Conservation (phyloP, 2,888 invertebrate genomes). For the Sarcophaga variegata region DNA sequence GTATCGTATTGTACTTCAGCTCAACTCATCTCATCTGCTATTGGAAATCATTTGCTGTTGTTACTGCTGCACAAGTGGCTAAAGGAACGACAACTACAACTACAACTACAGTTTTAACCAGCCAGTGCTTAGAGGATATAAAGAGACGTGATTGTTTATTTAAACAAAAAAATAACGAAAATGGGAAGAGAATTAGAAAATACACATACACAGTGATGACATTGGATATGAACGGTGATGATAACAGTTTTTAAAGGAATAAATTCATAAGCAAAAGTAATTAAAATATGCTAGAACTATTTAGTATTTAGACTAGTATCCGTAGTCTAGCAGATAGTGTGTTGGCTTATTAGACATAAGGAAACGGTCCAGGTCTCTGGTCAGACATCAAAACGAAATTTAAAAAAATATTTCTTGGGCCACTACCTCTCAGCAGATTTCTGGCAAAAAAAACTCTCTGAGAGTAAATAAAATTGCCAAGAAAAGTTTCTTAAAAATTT, state of each 20-base stretch:
- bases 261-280: not conserved
- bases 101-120: not conserved
- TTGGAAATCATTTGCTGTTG: slow-evolving; percentile 21
- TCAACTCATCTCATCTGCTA: slow-evolving; percentile 22
- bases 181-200: too few species aligned
- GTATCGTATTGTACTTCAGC: not conserved
- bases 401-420: too few species aligned
- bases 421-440: too few species aligned
- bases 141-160: slow-evolving; percentile 44
- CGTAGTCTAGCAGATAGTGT: too few species aligned
- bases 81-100: slow-evolving; percentile 2
- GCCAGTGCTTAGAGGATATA: slow-evolving; percentile 12
- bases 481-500: too few species aligned
- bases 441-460: too few species aligned
- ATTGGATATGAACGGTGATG: not conserved
- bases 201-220: not conserved
- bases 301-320: too few species aligned
- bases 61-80: slow-evolving; percentile 9
- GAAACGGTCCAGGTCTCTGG: too few species aligned
- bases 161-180: not conserved
- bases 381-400: too few species aligned
- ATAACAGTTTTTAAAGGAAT: not conserved
- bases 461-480: too few species aligned
- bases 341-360: too few species aligned
- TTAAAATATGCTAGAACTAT: not conserved